A percentile compares a stretch with the other conserved stretches of the same genome.
Evolutionary conservation across 1,140 invertebrate species (phyloP).

Genomic region (Plutomurus gul): DNA sequence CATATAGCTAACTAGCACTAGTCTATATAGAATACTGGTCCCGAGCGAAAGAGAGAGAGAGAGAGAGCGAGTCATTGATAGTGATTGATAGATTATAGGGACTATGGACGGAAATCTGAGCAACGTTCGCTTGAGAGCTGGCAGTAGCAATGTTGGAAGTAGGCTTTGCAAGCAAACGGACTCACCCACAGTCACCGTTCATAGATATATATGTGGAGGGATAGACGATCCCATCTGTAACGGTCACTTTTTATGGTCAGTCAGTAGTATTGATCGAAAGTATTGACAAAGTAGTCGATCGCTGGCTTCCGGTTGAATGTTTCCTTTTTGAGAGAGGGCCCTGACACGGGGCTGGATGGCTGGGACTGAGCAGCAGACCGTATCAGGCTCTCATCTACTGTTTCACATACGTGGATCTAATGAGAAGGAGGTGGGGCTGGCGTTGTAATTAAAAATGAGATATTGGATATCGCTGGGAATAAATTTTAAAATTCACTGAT

Average conservation of each 20-base stretch:
- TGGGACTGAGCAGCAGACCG: background rate
- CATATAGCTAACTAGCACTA: background rate
- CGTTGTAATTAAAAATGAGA: constrained; percentile 32
- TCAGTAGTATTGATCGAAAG: constrained; percentile 26
- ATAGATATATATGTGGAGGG: too few species aligned
- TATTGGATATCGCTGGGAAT: constrained; percentile 37
- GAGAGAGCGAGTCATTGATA: background rate
- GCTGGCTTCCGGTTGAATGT: constrained; percentile 19
- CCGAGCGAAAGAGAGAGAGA: background rate
- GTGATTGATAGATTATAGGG: constrained; percentile 27
- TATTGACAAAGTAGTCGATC: constrained; percentile 27
- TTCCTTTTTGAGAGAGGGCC: background rate
- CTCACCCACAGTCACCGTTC: too few species aligned
- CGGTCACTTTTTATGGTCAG: constrained; percentile 10
- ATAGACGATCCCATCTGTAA: constrained; percentile 6
- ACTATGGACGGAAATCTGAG: background rate
- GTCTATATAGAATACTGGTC: background rate
- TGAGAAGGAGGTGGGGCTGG: constrained; percentile 10
- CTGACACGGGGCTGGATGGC: background rate
- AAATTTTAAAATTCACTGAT: constrained; percentile 38
- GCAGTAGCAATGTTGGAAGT: background rate
- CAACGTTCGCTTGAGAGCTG: background rate
- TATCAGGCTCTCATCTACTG: background rate
- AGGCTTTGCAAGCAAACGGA: background rate
- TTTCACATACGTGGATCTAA: constrained; percentile 2